Base-by-base conservation (phyloP, 2,797 vertebrate species). In the Anas flavirostris region DNA sequence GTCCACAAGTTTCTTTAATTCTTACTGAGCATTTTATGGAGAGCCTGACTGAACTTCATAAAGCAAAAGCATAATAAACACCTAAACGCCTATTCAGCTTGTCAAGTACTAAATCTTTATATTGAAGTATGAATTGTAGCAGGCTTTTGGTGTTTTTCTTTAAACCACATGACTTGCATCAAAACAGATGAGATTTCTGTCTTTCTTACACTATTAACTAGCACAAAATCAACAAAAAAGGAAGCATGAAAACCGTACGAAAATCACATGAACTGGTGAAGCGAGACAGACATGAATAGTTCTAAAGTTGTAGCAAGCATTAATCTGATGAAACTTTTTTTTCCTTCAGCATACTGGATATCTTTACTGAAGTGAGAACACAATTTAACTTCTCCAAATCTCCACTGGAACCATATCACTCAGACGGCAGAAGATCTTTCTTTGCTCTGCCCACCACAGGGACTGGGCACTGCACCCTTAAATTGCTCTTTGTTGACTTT, bases 1-100 rank as follows among this genome's bases (percentile, higher is more conserved):
- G 25, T 53, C 75, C 4, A 1, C 19, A 46, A 31, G 35, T 22
- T 28, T 44, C 81, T 84, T 76, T 74, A 70, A 86, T 77, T 95
- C 64, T 75, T 89, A 59, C 48, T 77, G 63, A 83, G 52, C 6
- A 3, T 67, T 31, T 95, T 60, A 83, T 35, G 50, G n/a, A 86
- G 84, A 91, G 39, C 26, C 83, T 86, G 46, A 96, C 73, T 90
- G 59, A 95, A 93, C 55, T 67, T 86, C 50, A 94, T 93, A 89
- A 63, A 63, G 28, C 17, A 77, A 44, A 73, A 73, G n/a, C 56
- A 33, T 37, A 72, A 85, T 59, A 73, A 76, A 92, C n/a, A 72
- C 25, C 31, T 69, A 83, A 46, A 37, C 9, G 15, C 14, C 14
- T 29, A 64, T 70, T 88, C 74, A 67, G 17, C 68, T 91, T 86